Conservation (phyloP, 2,797 vertebrate species). For the Melanotaenia maccullochi region DNA sequence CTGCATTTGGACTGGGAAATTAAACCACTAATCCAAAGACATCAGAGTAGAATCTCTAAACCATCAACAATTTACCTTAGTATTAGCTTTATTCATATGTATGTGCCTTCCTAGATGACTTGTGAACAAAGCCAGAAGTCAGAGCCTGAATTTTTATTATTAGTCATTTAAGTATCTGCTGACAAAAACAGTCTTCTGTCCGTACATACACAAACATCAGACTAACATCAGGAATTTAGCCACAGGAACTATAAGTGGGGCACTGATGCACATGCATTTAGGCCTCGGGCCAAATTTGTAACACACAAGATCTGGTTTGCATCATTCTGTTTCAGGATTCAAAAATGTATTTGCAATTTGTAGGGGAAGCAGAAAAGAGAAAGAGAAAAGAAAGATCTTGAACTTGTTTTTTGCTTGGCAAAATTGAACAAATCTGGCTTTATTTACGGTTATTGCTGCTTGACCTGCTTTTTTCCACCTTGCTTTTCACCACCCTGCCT, state of each 20-base stretch:
- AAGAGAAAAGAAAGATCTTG: background rate
- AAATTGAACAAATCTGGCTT: slow-evolving; percentile 3
- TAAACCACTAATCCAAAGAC: too few species aligned
- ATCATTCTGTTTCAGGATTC: background rate
- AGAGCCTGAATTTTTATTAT: background rate
- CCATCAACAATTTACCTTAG: background rate
- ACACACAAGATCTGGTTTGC: background rate
- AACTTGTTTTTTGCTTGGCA: slow-evolving; percentile 1
- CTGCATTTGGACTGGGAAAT: too few species aligned
- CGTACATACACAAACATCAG: background rate
- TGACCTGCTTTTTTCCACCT: slow-evolving; percentile 2
- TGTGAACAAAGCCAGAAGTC: background rate
- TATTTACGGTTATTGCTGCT: slow-evolving; percentile 20
- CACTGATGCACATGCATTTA: background rate
- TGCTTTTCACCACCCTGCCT: slow-evolving; percentile 33
- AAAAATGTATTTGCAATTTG: background rate
- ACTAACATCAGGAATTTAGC: background rate
- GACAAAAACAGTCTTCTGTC: background rate
- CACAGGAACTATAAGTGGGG: background rate
- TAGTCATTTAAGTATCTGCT: too few species aligned
- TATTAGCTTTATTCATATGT: background rate
- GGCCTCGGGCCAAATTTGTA: background rate
- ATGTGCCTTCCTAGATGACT: background rate
- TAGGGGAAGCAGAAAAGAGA: background rate
- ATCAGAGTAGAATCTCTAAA: background rate